Evolutionary conservation across 2,888 invertebrate species (phyloP), one percentile per base, ranked within the genome.

Genomic region (Euspilapteryx auroguttella): DNA sequence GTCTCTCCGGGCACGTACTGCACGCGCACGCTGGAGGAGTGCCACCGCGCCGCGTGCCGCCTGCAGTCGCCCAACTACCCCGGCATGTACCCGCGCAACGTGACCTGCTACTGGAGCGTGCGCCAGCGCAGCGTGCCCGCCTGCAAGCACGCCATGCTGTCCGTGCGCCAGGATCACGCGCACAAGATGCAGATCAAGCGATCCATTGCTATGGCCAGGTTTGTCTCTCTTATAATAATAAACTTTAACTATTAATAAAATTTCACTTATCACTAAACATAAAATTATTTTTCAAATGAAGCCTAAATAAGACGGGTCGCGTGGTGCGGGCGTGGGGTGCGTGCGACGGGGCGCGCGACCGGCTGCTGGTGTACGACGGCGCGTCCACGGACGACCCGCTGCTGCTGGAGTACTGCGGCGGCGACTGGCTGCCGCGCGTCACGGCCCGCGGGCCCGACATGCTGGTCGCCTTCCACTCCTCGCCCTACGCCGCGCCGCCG

Each of bases 1-100:
- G 87, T 89, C 28, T 89, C 92, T 2, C 91, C 89, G 2, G 87
- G 88, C 32, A 87, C 89, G 36, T 87, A 92, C 78, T 85, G 89
- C 77, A 84, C 91, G 52, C 78, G 92, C 46, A 85, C 91, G 55
- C 86, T 90, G 65, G 85, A 93, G 76, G 85, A 92, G 66, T 87
- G 90, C 66, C 86, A 89, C 55, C 82, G 87, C 36, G 89, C 89
- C 51, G 85, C 86, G 34, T 93, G 94, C 55, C 84, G 89, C 28
- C 76, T 93, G 37, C 93, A 93, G 65, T 90, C 89, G 39, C 93
- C 94, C 28, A 93, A 93, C 65, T 94, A 91, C 56, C 93, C 93
- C 8, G 92, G 92, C 32, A 89, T 92, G 81, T 87, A 87, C 47
- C 87, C 86, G 5, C 57, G 75, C 38, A 94, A 94, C 65, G 92